phyloP scores from a whole-genome alignment of 2,113 vertebrate genomes.

The Ifrita kowaldi region DNA sequence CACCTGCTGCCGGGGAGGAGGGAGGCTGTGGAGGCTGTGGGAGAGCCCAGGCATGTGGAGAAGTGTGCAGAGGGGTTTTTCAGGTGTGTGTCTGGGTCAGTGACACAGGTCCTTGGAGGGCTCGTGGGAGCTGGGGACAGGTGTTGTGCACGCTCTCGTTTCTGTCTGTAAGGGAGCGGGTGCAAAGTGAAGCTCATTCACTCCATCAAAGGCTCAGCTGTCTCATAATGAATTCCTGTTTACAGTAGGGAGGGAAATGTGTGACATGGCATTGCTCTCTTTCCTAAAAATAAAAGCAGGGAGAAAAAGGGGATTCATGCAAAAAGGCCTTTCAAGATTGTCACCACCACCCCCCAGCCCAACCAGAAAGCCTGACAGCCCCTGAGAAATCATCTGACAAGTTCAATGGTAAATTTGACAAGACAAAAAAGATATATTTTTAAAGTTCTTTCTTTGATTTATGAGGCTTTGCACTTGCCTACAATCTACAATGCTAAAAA shows the following conservation, averaged over 20 bases:
- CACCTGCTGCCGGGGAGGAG: background rate
- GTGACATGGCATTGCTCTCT: background rate
- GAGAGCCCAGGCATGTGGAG: background rate
- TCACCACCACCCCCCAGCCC: background rate
- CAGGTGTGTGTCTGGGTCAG: background rate
- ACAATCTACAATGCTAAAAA: background rate
- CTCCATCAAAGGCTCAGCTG: background rate
- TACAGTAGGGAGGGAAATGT: background rate
- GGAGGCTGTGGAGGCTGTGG: background rate
- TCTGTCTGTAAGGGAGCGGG: background rate
- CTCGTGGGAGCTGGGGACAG: rapidly evolving
- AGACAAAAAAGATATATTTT: background rate
- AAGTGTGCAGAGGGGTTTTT: background rate
- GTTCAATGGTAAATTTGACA: background rate
- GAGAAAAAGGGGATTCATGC: background rate
- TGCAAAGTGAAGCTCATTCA: background rate
- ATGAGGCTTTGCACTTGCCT: background rate
- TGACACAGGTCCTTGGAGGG: background rate
- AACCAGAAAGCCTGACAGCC: background rate
- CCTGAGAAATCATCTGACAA: background rate
- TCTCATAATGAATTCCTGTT: background rate
- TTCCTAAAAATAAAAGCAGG: background rate
- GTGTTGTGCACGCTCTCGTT: background rate
- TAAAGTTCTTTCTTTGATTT: background rate
- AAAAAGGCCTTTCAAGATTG: background rate